phyloP scores from a whole-genome alignment of 1,140 invertebrate genomes.

The Papilio helenus region DNA sequence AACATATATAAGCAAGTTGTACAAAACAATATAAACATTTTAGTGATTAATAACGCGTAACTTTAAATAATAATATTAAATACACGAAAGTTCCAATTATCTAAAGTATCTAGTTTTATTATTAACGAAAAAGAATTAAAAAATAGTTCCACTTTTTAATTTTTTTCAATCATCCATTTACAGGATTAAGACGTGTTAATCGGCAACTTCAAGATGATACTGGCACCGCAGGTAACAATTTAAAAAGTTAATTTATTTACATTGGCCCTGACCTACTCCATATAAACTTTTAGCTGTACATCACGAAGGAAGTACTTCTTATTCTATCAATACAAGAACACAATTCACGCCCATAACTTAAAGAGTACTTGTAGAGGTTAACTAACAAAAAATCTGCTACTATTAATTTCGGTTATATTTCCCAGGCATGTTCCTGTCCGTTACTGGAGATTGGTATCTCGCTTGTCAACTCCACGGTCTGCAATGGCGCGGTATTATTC shows the following conservation, averaged over 20 bases:
- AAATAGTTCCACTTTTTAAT: neutral
- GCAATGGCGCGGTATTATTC: conserved; percentile 89
- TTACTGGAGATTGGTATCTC: conserved; percentile 86
- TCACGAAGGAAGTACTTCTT: no score
- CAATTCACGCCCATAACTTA: no score
- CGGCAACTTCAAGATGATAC: conserved; percentile 38
- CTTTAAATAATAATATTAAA: neutral
- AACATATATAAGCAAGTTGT: conserved; percentile 6
- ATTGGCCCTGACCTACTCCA: no score
- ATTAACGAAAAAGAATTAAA: no score
- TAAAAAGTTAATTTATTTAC: no score
- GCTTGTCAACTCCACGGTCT: conserved; percentile 85
- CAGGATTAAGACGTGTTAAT: neutral
- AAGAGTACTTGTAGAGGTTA: no score
- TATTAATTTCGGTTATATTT: no score
- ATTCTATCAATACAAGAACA: no score
- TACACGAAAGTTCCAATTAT: neutral
- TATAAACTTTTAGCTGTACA: neutral
- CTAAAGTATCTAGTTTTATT: no score
- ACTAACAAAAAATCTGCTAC: no score
- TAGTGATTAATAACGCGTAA: neutral
- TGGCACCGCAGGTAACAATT: conserved; percentile 29
- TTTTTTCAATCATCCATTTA: neutral
- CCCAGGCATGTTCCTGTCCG: conserved; percentile 85
- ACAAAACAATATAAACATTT: conserved; percentile 7